Base-by-base conservation (phyloP, 2,888 invertebrate genomes). In the Mimumesa dahlbomi region DNA sequence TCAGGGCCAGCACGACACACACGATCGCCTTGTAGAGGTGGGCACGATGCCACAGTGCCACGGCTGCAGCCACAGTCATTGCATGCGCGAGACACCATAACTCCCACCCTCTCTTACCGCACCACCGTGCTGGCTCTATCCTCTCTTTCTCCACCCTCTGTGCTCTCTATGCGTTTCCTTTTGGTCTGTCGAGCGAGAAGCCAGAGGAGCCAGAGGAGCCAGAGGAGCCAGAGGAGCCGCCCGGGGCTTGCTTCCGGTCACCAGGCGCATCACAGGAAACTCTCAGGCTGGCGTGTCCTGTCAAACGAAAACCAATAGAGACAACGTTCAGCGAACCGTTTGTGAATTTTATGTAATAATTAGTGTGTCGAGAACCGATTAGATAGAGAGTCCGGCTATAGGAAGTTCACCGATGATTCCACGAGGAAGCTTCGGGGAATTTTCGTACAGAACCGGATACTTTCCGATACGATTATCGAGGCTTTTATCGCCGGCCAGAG, bases 1-100 rank as follows among this genome's bases (percentile, higher is more conserved):
- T 92, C 56, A 94, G 91, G 68, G 92, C 92, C 74, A 94, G 89
- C 84, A 94, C 92, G 81, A 93, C 89, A 80, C 90, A 88, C 80
- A 91, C 90, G 74, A 92, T 86, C 85, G 91, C 90, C 90, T 92
- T 92, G 89, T 91, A 92, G 79, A 92, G 90, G 90, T 91, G 90
- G 87, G 90, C 89, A 83, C 90, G 90, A 84, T 90, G 89, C 89
- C 90, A 90, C 85, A 89, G 86, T 87, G 89, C 88, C 89, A 90
- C 89, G 87, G 89, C 89, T 89, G 85, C 87, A 84, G 87, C 86
- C 87, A 86, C 85, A 84, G 85, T 85, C 88, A 87, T 87, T 82
- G 89, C 88, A 86, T 86, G 77, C 81, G 79, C 82, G 82, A 84
- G 87, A 87, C 79, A 88, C 86, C 88, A 88, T 88, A 85, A 88